These are phyloP conservation scores for Melipona beecheii DNA, from an alignment of 2,888 invertebrate species.

Conservation along the genomic window DNA sequence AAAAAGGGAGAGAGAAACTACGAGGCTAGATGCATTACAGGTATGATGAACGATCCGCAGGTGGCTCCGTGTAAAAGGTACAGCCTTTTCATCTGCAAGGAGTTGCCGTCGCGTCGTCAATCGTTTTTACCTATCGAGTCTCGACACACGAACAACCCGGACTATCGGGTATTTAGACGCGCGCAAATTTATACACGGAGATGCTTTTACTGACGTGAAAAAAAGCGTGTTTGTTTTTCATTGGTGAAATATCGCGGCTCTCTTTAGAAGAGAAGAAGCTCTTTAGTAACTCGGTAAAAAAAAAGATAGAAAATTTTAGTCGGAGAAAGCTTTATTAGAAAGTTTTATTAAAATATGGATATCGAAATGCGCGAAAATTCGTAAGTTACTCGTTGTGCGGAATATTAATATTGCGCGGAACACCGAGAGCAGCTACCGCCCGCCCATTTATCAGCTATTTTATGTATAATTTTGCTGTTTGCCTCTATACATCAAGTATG, in stretches of 20 bases:
- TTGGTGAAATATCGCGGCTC: not conserved
- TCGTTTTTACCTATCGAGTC: constrained; percentile 60
- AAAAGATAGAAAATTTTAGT: too few relatives aligned
- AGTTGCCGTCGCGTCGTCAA: constrained; percentile 48
- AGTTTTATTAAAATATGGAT: not conserved
- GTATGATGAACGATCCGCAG: constrained; percentile 79
- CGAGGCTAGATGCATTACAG: constrained; percentile 76
- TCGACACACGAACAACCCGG: constrained; percentile 15
- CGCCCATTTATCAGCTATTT: constrained; percentile 50
- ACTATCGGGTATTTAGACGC: not conserved
- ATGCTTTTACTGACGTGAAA: constrained; percentile 17
- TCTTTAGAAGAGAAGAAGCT: not conserved
- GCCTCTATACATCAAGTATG: constrained; percentile 39
- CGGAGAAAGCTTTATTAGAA: not conserved
- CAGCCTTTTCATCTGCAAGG: constrained; percentile 43
- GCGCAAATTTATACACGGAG: constrained; percentile 8
- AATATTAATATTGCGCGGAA: constrained; percentile 29
- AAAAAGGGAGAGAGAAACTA: constrained; percentile 54
- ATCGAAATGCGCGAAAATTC: not conserved
- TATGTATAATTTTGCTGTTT: constrained; percentile 48
- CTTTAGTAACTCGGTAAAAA: too few relatives aligned
- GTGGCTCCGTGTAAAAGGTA: constrained; percentile 69
- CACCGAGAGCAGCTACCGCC: not conserved
- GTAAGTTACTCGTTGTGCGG: not conserved
- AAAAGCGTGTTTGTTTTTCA: not conserved